Base-by-base conservation (phyloP, 2,113 vertebrate species). In the Platichthys stellatus region DNA sequence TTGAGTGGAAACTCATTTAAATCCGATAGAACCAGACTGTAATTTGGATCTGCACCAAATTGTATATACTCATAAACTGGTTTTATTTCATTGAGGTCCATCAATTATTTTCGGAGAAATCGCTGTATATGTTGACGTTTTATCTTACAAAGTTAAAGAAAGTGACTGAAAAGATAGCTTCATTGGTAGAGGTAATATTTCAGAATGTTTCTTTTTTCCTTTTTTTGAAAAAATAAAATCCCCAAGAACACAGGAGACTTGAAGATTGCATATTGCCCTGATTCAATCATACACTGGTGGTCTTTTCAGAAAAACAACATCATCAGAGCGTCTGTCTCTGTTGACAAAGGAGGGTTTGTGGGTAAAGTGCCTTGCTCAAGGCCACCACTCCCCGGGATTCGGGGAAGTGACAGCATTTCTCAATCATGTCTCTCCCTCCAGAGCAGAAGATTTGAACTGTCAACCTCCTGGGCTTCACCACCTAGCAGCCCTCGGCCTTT, bases 401-500 rank as follows among this genome's bases (percentile, higher is more conserved):
- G 21, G 47, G 74, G 58, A 66, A 66, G 69, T 70, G 76, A 80
- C 60, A 28, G 54, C 23, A 31, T 31, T 31, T 31, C 31, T 31
- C 31, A 31, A 5, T 76, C 45, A 47, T 35, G 57, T 64, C 74
- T 78, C 59, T 17, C 75, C 68, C 63, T 63, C 63, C 68, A 21
- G 54, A 78, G 38, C 56, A 26, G 43, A 57, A 3, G 45, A 71
- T 58, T 21, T 64, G 15, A 79, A 31, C 54, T 18, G n/a, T 69
- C 53, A 60, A 38, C 71, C 59, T 56, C 17, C 12, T 69, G 15
- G 35, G 64, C 77, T 60, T 72, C 83, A 13, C 11, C 69, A 81
- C 81, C 82, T 67, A 61, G 70, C 66, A 45, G 58, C 79, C 63
- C 76, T 65, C 83, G 82, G 49, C 69, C 76, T 67, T 72, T 65